phyloP scores from a whole-genome alignment of 2,797 vertebrate genomes.

The Syndactyla subalaris region DNA sequence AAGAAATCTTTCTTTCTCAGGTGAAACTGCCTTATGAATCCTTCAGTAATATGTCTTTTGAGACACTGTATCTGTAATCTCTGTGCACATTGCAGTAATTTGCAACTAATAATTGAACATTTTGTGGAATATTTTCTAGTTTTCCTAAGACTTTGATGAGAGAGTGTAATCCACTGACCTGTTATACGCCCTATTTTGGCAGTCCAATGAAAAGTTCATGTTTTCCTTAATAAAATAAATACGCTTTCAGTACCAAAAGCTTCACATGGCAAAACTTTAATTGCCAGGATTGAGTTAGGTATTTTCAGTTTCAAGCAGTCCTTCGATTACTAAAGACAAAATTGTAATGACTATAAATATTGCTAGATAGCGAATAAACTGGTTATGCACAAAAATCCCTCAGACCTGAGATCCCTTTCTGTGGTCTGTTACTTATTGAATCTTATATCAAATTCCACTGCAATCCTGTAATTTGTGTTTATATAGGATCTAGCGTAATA shows the following conservation, averaged over 20 bases:
- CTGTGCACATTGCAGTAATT: neutral
- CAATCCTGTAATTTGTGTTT: neutral
- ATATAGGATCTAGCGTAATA: neutral
- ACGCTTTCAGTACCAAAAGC: neutral
- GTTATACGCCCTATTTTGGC: neutral
- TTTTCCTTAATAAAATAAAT: conserved; percentile 13
- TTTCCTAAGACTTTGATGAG: neutral
- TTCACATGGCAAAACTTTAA: conserved; percentile 17
- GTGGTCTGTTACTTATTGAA: neutral
- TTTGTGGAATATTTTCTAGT: neutral
- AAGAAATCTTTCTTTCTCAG: neutral
- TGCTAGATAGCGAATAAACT: conserved; percentile 5
- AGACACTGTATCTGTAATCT: neutral
- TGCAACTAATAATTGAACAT: neutral
- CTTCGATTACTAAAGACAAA: neutral
- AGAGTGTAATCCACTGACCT: neutral
- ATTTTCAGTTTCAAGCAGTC: conserved; percentile 12
- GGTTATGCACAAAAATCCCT: neutral
- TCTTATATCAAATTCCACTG: neutral
- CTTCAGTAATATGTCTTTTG: neutral
- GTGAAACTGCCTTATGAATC: neutral
- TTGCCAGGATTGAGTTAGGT: neutral
- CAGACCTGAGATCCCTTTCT: neutral
- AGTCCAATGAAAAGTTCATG: neutral
- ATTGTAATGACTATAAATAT: neutral